phyloP scores from a whole-genome alignment of 2,797 vertebrate genomes.

The Tapirus indicus region DNA sequence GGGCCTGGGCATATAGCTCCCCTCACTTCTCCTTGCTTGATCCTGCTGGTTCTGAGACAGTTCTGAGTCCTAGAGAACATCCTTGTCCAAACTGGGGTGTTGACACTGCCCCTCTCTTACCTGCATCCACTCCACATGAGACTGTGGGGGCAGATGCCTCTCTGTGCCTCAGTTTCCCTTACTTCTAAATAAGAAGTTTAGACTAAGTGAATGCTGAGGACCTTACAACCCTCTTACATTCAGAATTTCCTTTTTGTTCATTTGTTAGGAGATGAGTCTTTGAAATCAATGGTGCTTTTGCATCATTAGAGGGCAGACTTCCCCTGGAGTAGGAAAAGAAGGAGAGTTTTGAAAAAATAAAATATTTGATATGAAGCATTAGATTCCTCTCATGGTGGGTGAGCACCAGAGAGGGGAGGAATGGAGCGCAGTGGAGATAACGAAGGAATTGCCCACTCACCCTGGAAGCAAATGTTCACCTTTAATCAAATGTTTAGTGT shows the following conservation, averaged over 20 bases:
- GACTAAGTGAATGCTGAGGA: background rate
- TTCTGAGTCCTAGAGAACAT: background rate
- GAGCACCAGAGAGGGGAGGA: background rate
- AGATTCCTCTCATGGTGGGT: background rate
- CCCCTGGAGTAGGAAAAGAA: slow-evolving; percentile 67
- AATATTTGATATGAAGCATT: background rate
- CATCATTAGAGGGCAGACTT: slow-evolving; percentile 83
- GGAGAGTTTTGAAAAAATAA: slow-evolving; percentile 46
- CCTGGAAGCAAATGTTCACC: background rate
- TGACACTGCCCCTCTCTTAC: rapidly evolving
- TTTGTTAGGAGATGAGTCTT: slow-evolving; percentile 38
- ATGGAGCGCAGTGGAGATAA: background rate
- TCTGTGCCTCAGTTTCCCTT: background rate
- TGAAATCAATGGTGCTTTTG: slow-evolving; percentile 72
- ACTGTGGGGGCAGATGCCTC: background rate
- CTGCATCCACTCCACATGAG: background rate
- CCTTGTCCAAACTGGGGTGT: rapidly evolving
- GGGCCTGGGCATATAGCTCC: rapidly evolving
- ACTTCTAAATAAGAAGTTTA: background rate
- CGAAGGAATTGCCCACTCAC: background rate
- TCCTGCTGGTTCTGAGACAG: background rate
- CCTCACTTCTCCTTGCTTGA: background rate
- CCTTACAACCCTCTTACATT: background rate
- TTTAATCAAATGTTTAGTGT: background rate
- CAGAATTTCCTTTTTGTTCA: background rate